Evolutionary conservation across 1,140 invertebrate genomes (phyloP), one percentile per base, ranked within the genome.

Genomic region (Physella acuta): DNA sequence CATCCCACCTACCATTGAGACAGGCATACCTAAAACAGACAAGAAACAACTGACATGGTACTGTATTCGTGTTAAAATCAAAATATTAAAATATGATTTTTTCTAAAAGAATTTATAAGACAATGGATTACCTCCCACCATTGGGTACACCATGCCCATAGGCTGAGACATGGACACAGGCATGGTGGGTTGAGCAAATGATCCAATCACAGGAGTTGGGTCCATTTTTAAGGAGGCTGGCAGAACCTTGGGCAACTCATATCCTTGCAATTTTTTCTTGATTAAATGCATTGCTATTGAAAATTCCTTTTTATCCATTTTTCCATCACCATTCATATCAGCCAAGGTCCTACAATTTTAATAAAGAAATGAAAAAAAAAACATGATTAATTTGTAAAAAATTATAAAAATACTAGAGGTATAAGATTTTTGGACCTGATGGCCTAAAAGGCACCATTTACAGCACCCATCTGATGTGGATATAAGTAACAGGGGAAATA

Each of bases 221-320:
- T 81, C 81, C 31, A 76, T 76, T 56, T 82, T 81, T 55, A 98
- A 82, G 71, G 89, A 87, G 30, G 91, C 90, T 55, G 97, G 96
- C 60, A 98, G 86, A 4, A 87, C 83, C 80, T 92, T 91, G 0
- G 96, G 96, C 68, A 98, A 87, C 82, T 97, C 94, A 84, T 92
- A 90, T 20, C 95, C 95, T 73, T 93, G 90, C 26, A 85, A 87
- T 86, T 97, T 98, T 65, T 97, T 88, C 84, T 94, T 94, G 59
- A 99, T 98, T 55, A 99, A 88, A 89, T 97, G 97, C 86, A 96
- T 97, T 58, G 97, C 97, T 77, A 99, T 97, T 61, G 93, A 95
- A 84, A 99, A 99, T 86, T 99, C 97, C 80, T 92, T 92, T 58
- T 94, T 90, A 84, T 98, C 93, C 90, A 99, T 92, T 87, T 94